Base-by-base conservation (phyloP, 2,797 vertebrate genomes). In the Lindbergichthys nudifrons region DNA sequence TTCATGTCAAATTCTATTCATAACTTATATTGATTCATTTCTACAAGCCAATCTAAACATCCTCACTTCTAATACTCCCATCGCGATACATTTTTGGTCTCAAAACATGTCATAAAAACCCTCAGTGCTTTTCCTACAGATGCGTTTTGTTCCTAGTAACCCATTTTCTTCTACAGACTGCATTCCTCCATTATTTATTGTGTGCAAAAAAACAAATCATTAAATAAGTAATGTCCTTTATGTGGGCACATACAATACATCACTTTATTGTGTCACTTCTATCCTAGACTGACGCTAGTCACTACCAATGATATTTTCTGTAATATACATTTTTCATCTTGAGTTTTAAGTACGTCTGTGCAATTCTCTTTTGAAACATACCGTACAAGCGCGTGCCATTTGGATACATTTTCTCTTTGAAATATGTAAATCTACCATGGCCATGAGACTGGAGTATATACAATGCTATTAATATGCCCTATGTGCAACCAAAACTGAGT, bases 401-500 rank as follows among this genome's bases (percentile, higher is more conserved):
- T 88, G 81, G 73, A 88, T 89, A 73, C 79, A 76, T 86, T 36
- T 82, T 75, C 62, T 84, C 67, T 85, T 65, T 81, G 67, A 75
- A 87, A 88, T 82, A 85, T 84, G 76, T 82, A 74, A 82, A 84
- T 89, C 82, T 90, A 89, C 65, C 83, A 82, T 89, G 84, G 70
- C 78, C 73, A 77, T 81, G 58, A 85, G 75, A 90, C 87, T 70
- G 80, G 61, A 85, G 66, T 92, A 92, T 91, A 86, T 90, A 92
- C 91, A 90, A 63, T 69, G 59, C 79, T 89, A 87, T 86, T 86
- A 78, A 85, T 90, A 88, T 83, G 83, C 66, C n/a, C 77, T 88
- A 88, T 92, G 87, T 92, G 91, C 88, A 92, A 90, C 85, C 81
- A 90, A 86, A 82, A 84, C 68, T 45, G 75, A 89, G 65, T 77